Evolutionary conservation across 2,888 invertebrate genomes (phyloP).

Genomic region (Lamellibrachia columna): DNA sequence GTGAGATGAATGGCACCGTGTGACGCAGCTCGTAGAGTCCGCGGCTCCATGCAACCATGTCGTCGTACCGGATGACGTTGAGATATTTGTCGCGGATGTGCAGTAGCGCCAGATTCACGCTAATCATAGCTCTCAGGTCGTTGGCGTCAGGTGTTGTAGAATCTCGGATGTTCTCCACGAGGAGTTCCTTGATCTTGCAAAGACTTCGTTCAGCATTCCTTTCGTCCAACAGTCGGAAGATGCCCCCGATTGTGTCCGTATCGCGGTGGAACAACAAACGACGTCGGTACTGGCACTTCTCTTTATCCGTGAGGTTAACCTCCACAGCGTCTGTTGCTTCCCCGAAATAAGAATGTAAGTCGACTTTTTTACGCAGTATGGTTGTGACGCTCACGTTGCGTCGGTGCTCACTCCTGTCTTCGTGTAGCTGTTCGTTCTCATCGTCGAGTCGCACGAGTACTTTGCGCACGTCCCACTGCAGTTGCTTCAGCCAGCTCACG

Average conservation of each 20-base stretch:
- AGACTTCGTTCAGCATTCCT: constrained; percentile 30
- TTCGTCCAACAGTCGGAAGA: constrained; percentile 35
- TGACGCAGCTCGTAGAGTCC: constrained; percentile 36
- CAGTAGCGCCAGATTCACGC: constrained; percentile 35
- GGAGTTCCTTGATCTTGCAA: constrained; percentile 25
- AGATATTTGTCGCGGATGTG: constrained; percentile 19
- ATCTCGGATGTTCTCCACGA: constrained; percentile 31
- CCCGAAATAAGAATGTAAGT: constrained; percentile 47
- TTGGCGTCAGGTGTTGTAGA: constrained; percentile 29
- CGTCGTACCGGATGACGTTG: constrained; percentile 24
- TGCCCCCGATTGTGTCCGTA: constrained; percentile 35
- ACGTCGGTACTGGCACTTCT: constrained; percentile 40
- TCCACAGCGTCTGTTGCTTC: constrained; percentile 43
- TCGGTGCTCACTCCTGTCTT: not conserved
- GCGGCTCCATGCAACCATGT: constrained; percentile 39
- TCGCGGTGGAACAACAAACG: constrained; percentile 40
- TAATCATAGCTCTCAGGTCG: constrained; percentile 40
- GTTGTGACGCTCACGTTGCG: constrained; percentile 24
- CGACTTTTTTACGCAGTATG: constrained; percentile 39
- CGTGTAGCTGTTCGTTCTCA: constrained; percentile 30
- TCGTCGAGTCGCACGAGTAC: constrained; percentile 44
- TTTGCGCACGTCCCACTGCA: constrained; percentile 37
- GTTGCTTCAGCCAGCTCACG: constrained; percentile 34
- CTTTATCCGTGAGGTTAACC: constrained; percentile 30
- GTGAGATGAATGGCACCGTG: not conserved